Evolutionary conservation across 1,140 invertebrate species (phyloP), one percentile per base, ranked within the genome.

Genomic region (Zophobas morio): DNA sequence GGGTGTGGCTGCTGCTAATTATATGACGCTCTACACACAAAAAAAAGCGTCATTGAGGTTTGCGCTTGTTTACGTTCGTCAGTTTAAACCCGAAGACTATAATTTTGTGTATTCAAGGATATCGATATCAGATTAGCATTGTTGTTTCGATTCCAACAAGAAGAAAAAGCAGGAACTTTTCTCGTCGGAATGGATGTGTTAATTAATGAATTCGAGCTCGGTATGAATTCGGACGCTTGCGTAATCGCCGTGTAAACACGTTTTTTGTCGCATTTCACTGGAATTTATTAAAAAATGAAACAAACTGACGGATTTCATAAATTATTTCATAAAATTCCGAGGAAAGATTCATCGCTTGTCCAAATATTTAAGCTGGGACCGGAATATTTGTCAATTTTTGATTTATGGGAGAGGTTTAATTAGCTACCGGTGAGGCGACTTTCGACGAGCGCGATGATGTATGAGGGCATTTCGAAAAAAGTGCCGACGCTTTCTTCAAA

Each of bases 31-130:
- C 6, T 34, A 72, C 47, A 35, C 47, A 36, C 47, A 4, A 32
- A n/a, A 74, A 74, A 74, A 53, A 54, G 42, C 60, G 60, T 40
- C 60, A 66, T 66, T 66, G 60, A 66, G 37, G 60, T 36, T 35
- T 8, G 36, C 34, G 34, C 56, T 60, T 60, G 56, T 60, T 60
- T 60, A 60, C 56, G 36, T 39, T 60, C 35, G 37, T 60, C 5
- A 60, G 34, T 60, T 39, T 60, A 6, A 36, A 8, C 37, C n/a
- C 6, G 20, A 42, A 66, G 20, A 66, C 60, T 66, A 66, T 66
- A 66, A 66, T 66, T 66, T 66, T 8, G 8, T 32, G 5, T 36
- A 36, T 33, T 35, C 1, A 60, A 33, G 56, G 56, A 20, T 20
- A 20, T 20, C 20, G 20, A 20, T 20, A 20, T 20, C 20, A 20